Evolutionary conservation across 2,113 vertebrate species (phyloP), one percentile per base, ranked within the genome.

Genomic region (Gambusia affinis): DNA sequence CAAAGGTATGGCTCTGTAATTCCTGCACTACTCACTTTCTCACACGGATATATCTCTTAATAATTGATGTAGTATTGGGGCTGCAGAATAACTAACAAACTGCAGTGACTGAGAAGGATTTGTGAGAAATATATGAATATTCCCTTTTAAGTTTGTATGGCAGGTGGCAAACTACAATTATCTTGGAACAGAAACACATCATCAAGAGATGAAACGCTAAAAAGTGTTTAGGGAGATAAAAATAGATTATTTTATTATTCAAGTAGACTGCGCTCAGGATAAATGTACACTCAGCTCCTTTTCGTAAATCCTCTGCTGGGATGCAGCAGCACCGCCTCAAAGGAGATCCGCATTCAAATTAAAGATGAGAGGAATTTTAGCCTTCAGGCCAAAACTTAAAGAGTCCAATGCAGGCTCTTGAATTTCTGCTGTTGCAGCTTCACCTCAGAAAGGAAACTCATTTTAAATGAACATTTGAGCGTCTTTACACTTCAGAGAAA

Each of bases 281-380:
- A 84, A 87, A 67, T 87, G 78, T 85, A 72, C 67, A 89, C 81
- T 93, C 89, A 90, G 90, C 89, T 90, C 79, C n/a, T 87, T 90
- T 89, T 69, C 68, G 14, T 65, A 69, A 54, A 67, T 75, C 78
- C 70, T 65, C 64, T 83, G 77, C 82, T 76, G 76, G 83, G 61
- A 67, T 81, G 78, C 86, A 73, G 85, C 87, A 85, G 72, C 81
- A 75, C 51, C 67, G 79, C 73, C 85, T 88, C 84, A 31, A 72
- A 87, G 84, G 39, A 85, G 72, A 85, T 70, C 37, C 44, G 81
- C 83, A 71, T 77, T 73, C 72, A 78, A 74, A 84, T 60, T 73
- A 60, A 87, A 87, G 80, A 89, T 73, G 72, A 82, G 79, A 75
- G 70, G 72, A 51, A 75, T 64, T 84, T 72, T 80, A 39, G 24